Percentiles rank a stretch among this genome's conserved stretches.
phyloP scores from a whole-genome alignment of 2,888 invertebrate genomes.

The Lepidocyrtinus sp. region DNA sequence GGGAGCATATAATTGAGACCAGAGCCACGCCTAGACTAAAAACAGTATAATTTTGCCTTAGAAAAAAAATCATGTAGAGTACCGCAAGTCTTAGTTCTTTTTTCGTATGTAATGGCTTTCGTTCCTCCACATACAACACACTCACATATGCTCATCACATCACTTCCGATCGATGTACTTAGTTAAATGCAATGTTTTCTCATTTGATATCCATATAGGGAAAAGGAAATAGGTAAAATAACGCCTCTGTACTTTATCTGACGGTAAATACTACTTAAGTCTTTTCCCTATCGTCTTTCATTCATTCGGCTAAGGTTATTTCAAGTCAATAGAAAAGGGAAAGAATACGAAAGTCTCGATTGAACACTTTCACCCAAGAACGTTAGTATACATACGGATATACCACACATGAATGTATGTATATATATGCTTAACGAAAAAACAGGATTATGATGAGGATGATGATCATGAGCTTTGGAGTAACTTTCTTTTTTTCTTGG shows the following conservation, averaged over 20 bases:
- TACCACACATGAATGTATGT: neutral
- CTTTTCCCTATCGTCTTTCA: constrained; percentile 28
- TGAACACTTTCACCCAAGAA: neutral
- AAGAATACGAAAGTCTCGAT: neutral
- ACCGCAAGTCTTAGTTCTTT: neutral
- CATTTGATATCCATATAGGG: constrained; percentile 13
- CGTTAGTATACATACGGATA: neutral
- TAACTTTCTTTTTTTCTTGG: constrained; percentile 9
- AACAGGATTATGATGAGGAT: neutral
- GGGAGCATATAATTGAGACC: constrained; percentile 60
- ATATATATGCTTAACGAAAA: neutral
- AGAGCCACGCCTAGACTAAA: constrained; percentile 65
- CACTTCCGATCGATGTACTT: constrained; percentile 60
- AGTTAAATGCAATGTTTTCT: constrained; percentile 31
- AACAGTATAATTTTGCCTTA: constrained; percentile 65
- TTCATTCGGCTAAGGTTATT: constrained; percentile 39
- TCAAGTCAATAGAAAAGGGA: constrained; percentile 49
- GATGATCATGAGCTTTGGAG: constrained; percentile 21
- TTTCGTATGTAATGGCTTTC: neutral
- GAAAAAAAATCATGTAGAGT: constrained; percentile 31
- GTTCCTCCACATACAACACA: neutral
- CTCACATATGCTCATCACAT: constrained; percentile 53
- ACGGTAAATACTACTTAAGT: constrained; percentile 55
- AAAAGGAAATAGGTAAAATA: constrained; percentile 22
- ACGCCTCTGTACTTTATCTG: constrained; percentile 23